Evolutionary conservation across 2,797 vertebrate genomes (phyloP), one percentile per base, ranked within the genome.

Genomic region (Mus spretus): DNA sequence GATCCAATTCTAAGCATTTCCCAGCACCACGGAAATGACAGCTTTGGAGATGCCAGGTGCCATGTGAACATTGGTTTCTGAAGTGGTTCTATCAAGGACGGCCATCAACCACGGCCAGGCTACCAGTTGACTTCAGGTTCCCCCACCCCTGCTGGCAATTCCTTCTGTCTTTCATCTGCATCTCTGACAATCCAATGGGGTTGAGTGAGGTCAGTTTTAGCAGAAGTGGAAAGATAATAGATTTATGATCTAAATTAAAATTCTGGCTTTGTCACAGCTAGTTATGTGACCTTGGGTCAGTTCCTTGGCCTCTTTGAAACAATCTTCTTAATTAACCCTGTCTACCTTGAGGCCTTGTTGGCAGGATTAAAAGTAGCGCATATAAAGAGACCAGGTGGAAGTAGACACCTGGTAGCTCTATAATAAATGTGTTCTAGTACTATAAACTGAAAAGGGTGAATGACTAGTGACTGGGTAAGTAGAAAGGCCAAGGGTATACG

Each of bases 401-500:
- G 12, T 2, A 19, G 47, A 59, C 13, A 10, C 0, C 0, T 1
- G 7, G 22, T 0, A 78, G 61, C 6, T 3, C 10, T 34, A 2
- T 22, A 57, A 78, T 47, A 65, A 50, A 72, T 0, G 2, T 34
- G 63, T 78, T 63, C 47, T 74, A 1, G 63, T 19, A 14, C 14
- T 37, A 0, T 19, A 37, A 22, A 44, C 57, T 24, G 13, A 34
- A 47, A 77, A n/a, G 92, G 74, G 19, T 70, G 44, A 53, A 26
- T 22, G 19, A 74, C 31, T 9, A 12, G 59, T 8, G 14, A n/a
- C 55, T 67, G 77, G 50, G 44, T 10, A 40, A 8, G 34, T 10
- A 55, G 89, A 78, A 65, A 72, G 55, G 59, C 40, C 67, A 17
- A 9, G 4, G 57, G 74, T 6, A 3, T 24, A 6, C 6, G 15